Evolutionary conservation across 2,113 vertebrate species (phyloP).

Genomic region (Malaclemys terrapin): DNA sequence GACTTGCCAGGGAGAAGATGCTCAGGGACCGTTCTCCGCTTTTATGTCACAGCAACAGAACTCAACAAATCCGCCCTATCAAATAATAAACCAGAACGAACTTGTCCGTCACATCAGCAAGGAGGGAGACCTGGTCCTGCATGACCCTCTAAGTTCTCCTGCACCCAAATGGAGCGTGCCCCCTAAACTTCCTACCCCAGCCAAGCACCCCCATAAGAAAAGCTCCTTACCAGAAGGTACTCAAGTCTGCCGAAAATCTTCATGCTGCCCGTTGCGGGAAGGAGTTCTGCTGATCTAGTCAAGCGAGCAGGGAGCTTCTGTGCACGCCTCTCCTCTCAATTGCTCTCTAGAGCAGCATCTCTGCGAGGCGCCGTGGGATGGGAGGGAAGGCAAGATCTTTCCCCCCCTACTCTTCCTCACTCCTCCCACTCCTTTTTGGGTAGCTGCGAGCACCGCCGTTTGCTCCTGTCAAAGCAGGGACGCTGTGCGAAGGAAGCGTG

Average conservation of each 20-base stretch:
- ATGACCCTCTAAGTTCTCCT: background rate
- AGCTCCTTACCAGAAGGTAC: constrained; percentile 84
- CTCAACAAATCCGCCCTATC: background rate
- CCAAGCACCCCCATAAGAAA: background rate
- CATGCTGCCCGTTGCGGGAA: constrained; percentile 69
- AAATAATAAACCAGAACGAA: background rate
- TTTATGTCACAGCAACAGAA: background rate
- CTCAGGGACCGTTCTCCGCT: background rate
- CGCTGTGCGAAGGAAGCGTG: background rate
- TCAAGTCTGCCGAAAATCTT: constrained; percentile 86
- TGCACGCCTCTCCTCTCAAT: background rate
- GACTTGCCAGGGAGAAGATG: background rate
- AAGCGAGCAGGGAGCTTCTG: background rate
- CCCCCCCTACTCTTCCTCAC: background rate
- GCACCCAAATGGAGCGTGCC: background rate
- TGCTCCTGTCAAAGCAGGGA: background rate
- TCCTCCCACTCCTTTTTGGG: constrained; percentile 46
- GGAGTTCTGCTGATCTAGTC: background rate
- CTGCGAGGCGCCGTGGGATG: constrained; percentile 11
- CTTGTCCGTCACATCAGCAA: background rate
- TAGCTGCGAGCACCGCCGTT: background rate
- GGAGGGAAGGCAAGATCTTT: constrained; percentile 44
- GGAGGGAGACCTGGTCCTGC: background rate
- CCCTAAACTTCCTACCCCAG: background rate
- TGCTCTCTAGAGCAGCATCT: constrained; percentile 33